Evolutionary conservation across 2,797 vertebrate species (phyloP), one percentile per base, ranked within the genome.

Genomic region (Malurus leucopterus): DNA sequence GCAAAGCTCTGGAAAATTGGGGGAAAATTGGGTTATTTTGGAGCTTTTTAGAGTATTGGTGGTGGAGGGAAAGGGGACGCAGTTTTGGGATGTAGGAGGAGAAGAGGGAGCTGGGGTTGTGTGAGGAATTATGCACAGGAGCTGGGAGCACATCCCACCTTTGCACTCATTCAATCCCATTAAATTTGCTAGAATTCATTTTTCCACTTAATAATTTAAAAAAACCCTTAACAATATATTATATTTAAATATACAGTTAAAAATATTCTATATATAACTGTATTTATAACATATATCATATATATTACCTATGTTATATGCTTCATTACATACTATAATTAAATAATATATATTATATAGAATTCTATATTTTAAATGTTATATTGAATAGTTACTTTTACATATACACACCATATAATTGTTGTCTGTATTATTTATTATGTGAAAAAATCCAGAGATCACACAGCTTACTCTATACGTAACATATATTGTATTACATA

Each of bases 61-160:
- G 27, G 16, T 6, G 22, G 47, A 36, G 8, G 8, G 50, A 62
- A 29, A 54, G n/a, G 21, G 12, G 21, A 80, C 29, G 64, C 38
- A 26, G 17, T 0, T 3, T 21, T 5, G 59, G 38, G 3, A 49
- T 2, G 4, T 27, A 43, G 29, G 15, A 41, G 40, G 13, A 13
- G 6, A 34, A 13, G 23, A 8, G 20, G 24, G 34, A 74, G 46
- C 21, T 5, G 29, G n/a, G 15, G 43, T 0, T 17, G 58, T 10
- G 73, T 6, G 17, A 29, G 16, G 62, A 2, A 57, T 8, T 4
- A 32, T 19, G 26, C 36, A 15, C 0, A 10, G 50, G 26, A 13
- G 24, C 14, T 22, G 36, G 12, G 44, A 36, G 26, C 26, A 21
- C 2, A 4, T 18, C 19, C 27, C 62, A 54, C 30, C 20, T 51